phyloP scores from a whole-genome alignment of 2,888 invertebrate genomes.

The Zygothrica quintamaculata region DNA sequence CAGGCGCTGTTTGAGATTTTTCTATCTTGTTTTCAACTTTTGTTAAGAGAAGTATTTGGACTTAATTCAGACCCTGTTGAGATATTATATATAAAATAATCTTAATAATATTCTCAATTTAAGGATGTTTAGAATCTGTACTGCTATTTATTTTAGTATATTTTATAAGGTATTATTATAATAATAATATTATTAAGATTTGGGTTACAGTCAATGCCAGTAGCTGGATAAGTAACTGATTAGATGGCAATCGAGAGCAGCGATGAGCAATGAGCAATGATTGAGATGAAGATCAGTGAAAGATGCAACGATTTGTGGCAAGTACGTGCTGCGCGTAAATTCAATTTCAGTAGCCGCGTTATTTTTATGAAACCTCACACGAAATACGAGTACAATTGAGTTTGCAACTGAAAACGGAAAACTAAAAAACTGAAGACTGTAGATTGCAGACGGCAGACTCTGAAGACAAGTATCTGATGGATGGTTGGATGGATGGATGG shows the following conservation, averaged over 20 bases:
- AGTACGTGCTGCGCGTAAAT: conserved; percentile 84
- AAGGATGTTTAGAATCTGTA: too few species aligned
- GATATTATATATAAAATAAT: too few species aligned
- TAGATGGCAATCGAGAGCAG: conserved; percentile 35
- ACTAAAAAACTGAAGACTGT: too few species aligned
- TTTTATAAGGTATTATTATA: conserved; percentile 1
- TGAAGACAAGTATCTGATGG: conserved; percentile 51
- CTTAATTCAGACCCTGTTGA: too few species aligned
- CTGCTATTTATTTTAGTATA: too few species aligned
- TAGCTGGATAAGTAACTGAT: conserved; percentile 61
- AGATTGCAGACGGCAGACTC: neutral
- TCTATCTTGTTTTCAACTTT: too few species aligned
- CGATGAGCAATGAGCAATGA: conserved; percentile 13
- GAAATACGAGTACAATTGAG: conserved; percentile 43
- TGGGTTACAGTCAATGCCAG: conserved; percentile 55
- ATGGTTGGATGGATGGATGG: conserved; percentile 27
- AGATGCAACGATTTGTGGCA: conserved; percentile 82
- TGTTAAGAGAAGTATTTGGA: too few species aligned
- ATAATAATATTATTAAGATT: conserved; percentile 47
- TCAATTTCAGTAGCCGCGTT: conserved; percentile 81
- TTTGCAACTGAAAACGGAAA: conserved; percentile 15
- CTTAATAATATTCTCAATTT: too few species aligned
- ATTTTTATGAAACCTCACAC: conserved; percentile 51
- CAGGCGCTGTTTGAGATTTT: too few species aligned
- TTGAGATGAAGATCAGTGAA: conserved; percentile 31